Evolutionary conservation across 2,888 invertebrate species (phyloP).

Genomic region (Lampropteryx suffumata): DNA sequence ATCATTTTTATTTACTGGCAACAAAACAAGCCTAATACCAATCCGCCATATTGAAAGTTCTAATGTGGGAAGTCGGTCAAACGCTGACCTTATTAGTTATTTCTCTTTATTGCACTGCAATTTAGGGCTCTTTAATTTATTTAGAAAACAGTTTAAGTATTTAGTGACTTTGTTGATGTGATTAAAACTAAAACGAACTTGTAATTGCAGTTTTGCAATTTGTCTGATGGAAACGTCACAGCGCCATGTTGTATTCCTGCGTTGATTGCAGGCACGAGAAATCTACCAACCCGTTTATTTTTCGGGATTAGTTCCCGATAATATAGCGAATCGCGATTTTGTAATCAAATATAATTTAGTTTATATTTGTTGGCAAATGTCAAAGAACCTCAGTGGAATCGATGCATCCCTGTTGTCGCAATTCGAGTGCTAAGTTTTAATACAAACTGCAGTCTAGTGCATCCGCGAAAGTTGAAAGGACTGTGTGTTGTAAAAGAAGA

Average conservation of each 20-base stretch:
- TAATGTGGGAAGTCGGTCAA: slow-evolving; percentile 77
- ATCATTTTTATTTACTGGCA: slow-evolving; percentile 42
- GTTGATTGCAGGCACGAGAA: slow-evolving; percentile 83
- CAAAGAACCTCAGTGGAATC: slow-evolving; percentile 74
- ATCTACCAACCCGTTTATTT: slow-evolving; percentile 83
- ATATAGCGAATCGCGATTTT: slow-evolving; percentile 80
- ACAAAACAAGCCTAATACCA: slow-evolving; percentile 62
- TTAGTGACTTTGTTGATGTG: slow-evolving; percentile 53
- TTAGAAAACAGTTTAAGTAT: slow-evolving; percentile 58
- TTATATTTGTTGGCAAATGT: slow-evolving; percentile 81
- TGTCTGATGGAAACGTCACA: slow-evolving; percentile 79
- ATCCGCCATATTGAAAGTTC: slow-evolving; percentile 79
- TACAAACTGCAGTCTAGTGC: slow-evolving; percentile 82
- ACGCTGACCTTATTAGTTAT: slow-evolving; percentile 72
- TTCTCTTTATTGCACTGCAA: slow-evolving; percentile 57
- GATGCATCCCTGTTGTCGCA: slow-evolving; percentile 78
- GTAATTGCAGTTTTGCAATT: slow-evolving; percentile 71
- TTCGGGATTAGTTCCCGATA: slow-evolving; percentile 80
- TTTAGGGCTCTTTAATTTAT: slow-evolving; percentile 52
- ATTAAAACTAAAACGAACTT: slow-evolving; percentile 45
- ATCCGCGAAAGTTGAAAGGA: slow-evolving; percentile 84
- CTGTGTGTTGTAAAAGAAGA: slow-evolving; percentile 83
- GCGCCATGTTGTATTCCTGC: slow-evolving; percentile 84
- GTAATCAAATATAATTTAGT: slow-evolving; percentile 80
- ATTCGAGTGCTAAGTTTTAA: slow-evolving; percentile 78